Evolutionary conservation across 2,888 invertebrate genomes (phyloP).

Genomic region (Cephus sareptanus): DNA sequence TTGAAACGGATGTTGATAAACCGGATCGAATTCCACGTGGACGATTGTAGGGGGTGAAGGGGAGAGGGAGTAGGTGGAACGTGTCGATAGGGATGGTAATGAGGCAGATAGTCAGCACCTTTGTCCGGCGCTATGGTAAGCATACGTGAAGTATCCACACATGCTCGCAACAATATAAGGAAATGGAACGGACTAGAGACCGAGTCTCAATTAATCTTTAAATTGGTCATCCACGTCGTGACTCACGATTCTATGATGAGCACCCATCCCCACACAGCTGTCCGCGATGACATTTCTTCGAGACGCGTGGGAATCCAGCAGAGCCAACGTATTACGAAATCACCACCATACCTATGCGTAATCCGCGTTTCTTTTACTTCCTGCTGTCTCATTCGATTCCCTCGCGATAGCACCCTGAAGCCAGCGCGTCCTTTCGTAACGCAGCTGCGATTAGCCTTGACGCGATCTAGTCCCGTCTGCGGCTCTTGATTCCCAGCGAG

Average conservation of each 20-base stretch:
- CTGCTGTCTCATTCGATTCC: constrained; percentile 1
- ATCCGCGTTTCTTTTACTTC: not conserved
- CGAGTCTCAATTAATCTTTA: not conserved
- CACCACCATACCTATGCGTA: not conserved
- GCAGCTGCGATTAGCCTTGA: not conserved
- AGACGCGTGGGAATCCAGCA: not conserved
- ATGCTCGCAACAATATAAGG: not conserved
- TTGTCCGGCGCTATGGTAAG: not conserved
- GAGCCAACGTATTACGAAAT: not conserved
- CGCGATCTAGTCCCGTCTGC: not conserved
- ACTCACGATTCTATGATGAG: not conserved
- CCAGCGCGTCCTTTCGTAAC: not conserved
- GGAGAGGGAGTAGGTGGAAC: not conserved
- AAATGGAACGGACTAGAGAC: not conserved
- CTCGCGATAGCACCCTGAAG: not conserved
- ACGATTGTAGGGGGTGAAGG: not conserved
- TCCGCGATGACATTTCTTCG: not conserved
- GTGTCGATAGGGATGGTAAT: not conserved
- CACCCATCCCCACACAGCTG: not conserved
- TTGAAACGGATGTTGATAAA: not conserved
- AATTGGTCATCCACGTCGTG: not conserved
- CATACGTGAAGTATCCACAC: not conserved
- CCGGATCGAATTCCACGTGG: not conserved
- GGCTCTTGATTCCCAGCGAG: constrained; percentile 39
- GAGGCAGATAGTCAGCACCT: not conserved